These are phyloP conservation scores for Glareola pratincola DNA, from an alignment of 2,113 vertebrate species.

Conservation along the genomic window DNA sequence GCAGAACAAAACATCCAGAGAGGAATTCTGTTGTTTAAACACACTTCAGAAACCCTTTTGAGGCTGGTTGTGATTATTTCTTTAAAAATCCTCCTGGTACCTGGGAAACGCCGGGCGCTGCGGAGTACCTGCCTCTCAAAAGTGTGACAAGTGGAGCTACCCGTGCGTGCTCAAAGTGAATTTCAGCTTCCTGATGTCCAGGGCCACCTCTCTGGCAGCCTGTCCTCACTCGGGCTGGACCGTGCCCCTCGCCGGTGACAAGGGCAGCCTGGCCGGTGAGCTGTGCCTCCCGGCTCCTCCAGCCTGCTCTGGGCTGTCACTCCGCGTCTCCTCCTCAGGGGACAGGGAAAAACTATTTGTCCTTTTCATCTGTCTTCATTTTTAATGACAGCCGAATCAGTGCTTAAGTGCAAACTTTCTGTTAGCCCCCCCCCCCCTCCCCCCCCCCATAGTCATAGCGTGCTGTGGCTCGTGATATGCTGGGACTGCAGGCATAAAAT, in stretches of 20 bases:
- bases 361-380: background rate
- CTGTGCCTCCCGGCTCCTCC: background rate
- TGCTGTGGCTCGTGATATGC: background rate
- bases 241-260: background rate
- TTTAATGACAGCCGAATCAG: background rate
- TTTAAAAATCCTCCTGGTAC: background rate
- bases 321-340: background rate
- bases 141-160: background rate
- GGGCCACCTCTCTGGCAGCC: background rate
- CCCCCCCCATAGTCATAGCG: accelerated
- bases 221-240: background rate
- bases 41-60: background rate
- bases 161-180: background rate
- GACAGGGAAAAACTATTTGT: background rate
- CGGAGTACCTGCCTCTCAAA: background rate
- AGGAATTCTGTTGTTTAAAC: background rate
- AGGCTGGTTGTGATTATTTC: background rate
- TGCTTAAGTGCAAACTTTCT: conserved; percentile 2
- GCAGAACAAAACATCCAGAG: background rate
- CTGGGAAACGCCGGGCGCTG: accelerated
- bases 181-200: background rate
- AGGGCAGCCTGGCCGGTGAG: background rate
- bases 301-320: background rate
- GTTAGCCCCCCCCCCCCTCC: background rate
- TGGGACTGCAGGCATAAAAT: background rate